Evolutionary conservation across 2,797 vertebrate genomes (phyloP).

Genomic region (Acomys russatus): DNA sequence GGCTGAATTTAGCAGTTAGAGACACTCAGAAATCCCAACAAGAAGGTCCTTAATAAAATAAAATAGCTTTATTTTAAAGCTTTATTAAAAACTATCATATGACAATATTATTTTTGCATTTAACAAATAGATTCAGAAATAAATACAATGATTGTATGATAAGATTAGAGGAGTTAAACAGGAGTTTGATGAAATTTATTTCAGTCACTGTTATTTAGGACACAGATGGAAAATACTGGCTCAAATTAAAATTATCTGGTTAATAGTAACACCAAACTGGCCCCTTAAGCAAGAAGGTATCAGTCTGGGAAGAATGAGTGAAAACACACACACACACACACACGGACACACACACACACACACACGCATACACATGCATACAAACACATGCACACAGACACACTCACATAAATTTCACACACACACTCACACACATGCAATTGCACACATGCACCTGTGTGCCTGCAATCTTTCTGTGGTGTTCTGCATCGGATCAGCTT

Average conservation of each 20-base stretch:
- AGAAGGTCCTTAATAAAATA: neutral
- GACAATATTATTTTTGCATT: constrained; percentile 40
- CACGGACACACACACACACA: neutral
- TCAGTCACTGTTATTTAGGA: constrained; percentile 67
- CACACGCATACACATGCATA: neutral
- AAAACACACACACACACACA: neutral
- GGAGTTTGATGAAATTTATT: constrained; percentile 56
- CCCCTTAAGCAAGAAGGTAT: constrained; percentile 69
- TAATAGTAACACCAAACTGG: constrained; percentile 66
- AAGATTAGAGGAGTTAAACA: constrained; percentile 60
- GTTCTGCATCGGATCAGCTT: constrained; percentile 5
- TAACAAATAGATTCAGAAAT: constrained; percentile 59
- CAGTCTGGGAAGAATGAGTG: constrained; percentile 53
- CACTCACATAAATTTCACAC: too few species aligned
- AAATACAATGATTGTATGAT: constrained; percentile 32
- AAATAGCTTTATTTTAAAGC: constrained; percentile 13
- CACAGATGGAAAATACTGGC: constrained; percentile 59
- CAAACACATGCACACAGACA: neutral
- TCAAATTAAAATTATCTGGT: constrained; percentile 64
- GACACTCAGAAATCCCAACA: neutral
- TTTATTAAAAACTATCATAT: constrained; percentile 21
- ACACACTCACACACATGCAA: neutral
- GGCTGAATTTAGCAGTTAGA: neutral
- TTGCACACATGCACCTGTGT: neutral
- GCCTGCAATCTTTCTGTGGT: neutral